phyloP scores from a whole-genome alignment of 2,888 invertebrate species.

The Rhogogaster chlorosoma region DNA sequence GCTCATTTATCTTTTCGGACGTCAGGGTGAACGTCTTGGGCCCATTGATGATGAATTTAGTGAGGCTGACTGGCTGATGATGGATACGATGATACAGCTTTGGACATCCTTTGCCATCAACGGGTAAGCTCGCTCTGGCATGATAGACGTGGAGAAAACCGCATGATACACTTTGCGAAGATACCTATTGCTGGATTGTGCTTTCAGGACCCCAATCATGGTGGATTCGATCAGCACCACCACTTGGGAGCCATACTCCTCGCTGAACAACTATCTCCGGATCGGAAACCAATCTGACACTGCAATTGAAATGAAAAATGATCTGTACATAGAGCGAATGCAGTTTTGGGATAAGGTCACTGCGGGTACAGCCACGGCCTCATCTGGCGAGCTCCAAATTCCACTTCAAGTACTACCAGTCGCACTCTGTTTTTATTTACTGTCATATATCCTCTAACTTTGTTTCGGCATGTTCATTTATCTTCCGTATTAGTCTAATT shows the following conservation, averaged over 20 bases:
- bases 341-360: conserved; percentile 15
- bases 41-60: neutral
- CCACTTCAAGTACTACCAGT: neutral
- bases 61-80: neutral
- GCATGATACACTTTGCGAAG: neutral
- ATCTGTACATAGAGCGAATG: conserved; percentile 20
- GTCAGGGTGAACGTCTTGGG: neutral
- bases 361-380: no score
- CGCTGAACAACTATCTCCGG: neutral
- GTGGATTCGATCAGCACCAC: neutral
- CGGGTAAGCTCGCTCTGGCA: neutral
- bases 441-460: neutral
- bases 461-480: no score
- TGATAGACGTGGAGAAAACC: neutral
- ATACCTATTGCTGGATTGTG: neutral
- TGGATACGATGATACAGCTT: conserved; percentile 15
- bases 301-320: neutral
- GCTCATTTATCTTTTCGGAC: neutral
- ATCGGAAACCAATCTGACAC: neutral
- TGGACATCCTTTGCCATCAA: conserved; percentile 4
- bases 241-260: conserved; percentile 27
- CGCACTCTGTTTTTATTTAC: neutral
- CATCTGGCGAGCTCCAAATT: neutral
- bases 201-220: neutral
- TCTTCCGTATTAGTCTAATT: no score